phyloP scores from a whole-genome alignment of 2,113 vertebrate species.

The Anseranas semipalmata region DNA sequence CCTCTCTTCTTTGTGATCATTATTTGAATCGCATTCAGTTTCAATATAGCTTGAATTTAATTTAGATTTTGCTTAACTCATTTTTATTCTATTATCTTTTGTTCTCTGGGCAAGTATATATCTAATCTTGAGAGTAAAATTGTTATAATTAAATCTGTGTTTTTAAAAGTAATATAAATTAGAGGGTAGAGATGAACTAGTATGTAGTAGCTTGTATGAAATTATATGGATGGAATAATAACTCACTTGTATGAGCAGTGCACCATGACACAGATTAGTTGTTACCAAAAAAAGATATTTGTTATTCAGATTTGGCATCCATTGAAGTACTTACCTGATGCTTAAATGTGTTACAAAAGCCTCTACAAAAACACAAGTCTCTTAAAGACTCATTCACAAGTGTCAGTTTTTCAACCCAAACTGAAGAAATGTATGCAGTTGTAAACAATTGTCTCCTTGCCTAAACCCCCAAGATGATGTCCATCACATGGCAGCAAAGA shows the following conservation, averaged over 20 bases:
- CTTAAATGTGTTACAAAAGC: not conserved
- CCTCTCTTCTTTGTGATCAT: not conserved
- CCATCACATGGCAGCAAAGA: not conserved
- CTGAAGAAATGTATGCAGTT: not conserved
- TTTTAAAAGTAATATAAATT: constrained; percentile 46
- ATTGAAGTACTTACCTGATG: not conserved
- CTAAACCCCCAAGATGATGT: not conserved
- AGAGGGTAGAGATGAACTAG: not conserved
- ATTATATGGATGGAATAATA: not conserved
- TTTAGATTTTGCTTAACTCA: constrained; percentile 15
- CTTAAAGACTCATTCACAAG: not conserved
- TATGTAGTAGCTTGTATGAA: not conserved
- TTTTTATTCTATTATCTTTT: constrained; percentile 48
- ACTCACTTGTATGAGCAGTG: not conserved
- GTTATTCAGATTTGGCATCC: not conserved
- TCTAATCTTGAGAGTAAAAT: constrained; percentile 37
- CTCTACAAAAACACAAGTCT: not conserved
- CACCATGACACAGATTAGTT: not conserved
- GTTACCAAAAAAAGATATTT: not conserved
- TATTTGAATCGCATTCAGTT: constrained; percentile 3
- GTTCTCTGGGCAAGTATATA: constrained; percentile 17
- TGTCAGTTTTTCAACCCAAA: not conserved
- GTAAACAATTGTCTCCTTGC: not conserved
- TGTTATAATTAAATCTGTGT: constrained; percentile 27
- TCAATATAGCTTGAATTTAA: constrained; percentile 15